Evolutionary conservation across 1,140 invertebrate species (phyloP).

Genomic region (Drosophila obscura): DNA sequence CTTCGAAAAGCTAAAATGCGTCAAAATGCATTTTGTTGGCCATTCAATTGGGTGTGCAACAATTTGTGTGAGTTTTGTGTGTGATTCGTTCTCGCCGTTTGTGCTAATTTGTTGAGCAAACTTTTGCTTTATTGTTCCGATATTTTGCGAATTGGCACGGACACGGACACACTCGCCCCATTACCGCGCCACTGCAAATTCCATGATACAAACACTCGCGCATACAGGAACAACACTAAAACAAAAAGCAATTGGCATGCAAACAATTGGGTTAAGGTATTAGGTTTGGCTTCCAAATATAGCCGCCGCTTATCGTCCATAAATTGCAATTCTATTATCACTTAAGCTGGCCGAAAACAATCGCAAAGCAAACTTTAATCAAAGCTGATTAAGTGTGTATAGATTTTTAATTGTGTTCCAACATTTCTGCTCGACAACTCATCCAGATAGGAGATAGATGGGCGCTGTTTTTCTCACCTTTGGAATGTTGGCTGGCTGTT

Average conservation of each 20-base stretch:
- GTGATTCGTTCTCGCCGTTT: constrained; percentile 45
- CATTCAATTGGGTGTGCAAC: constrained; percentile 39
- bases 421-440: constrained; percentile 15
- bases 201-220: neutral
- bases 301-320: constrained; percentile 21
- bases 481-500: constrained; percentile 9
- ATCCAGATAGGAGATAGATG: neutral
- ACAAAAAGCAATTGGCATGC: neutral
- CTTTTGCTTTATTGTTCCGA: constrained; percentile 48
- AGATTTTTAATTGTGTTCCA: constrained; percentile 9
- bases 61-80: constrained; percentile 67
- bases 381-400: constrained; percentile 25
- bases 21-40: constrained; percentile 34
- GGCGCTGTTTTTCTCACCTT: constrained; percentile 9
- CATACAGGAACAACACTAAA: too few relatives aligned
- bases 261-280: constrained; percentile 6
- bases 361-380: constrained; percentile 38
- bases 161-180: constrained; percentile 15
- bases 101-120: constrained; percentile 74
- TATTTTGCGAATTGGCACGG: constrained; percentile 70
- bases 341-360: constrained; percentile 11
- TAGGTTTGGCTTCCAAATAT: constrained; percentile 19
- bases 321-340: constrained; percentile 1
- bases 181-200: constrained; percentile 34
- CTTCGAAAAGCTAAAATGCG: constrained; percentile 23